A percentile compares a stretch with the other conserved stretches of the same genome.
These are phyloP conservation scores for Vimba vimba DNA, from an alignment of 2,113 vertebrate genomes.

Conservation along the genomic window DNA sequence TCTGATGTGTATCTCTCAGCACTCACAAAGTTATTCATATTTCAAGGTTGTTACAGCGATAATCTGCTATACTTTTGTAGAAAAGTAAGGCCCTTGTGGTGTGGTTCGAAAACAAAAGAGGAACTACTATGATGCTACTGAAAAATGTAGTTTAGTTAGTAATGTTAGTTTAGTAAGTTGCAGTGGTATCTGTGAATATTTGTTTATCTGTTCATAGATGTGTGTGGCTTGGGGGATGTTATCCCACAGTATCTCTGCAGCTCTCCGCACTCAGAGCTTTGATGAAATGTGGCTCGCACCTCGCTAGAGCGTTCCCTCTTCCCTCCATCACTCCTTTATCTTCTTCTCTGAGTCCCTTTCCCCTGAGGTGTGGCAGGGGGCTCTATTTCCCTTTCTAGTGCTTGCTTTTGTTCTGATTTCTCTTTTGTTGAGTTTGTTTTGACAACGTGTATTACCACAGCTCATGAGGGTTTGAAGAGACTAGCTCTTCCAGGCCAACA, in stretches of 20 bases:
- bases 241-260: slow-evolving; percentile 7
- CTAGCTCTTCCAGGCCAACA: slow-evolving; percentile 48
- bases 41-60: neutral
- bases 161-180: neutral
- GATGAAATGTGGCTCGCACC: slow-evolving; percentile 16
- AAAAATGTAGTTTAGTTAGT: neutral
- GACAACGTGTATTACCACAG: slow-evolving; percentile 50
- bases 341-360: neutral
- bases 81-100: too few relatives aligned
- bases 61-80: neutral
- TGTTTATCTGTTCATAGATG: slow-evolving; percentile 36
- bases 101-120: neutral
- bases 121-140: neutral
- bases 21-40: neutral
- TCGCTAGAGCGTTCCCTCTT: slow-evolving; percentile 2
- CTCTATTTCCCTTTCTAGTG: slow-evolving; percentile 24
- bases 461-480: slow-evolving; percentile 53
- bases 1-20: neutral
- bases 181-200: neutral
- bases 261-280: slow-evolving; percentile 10
- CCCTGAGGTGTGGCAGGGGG: slow-evolving; percentile 20
- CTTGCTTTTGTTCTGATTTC: neutral
- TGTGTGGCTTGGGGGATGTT: slow-evolving; percentile 29
- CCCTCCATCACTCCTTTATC: neutral
- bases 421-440: slow-evolving; percentile 35